phyloP scores from a whole-genome alignment of 2,888 invertebrate species.

The Drosophila subsilvestris region DNA sequence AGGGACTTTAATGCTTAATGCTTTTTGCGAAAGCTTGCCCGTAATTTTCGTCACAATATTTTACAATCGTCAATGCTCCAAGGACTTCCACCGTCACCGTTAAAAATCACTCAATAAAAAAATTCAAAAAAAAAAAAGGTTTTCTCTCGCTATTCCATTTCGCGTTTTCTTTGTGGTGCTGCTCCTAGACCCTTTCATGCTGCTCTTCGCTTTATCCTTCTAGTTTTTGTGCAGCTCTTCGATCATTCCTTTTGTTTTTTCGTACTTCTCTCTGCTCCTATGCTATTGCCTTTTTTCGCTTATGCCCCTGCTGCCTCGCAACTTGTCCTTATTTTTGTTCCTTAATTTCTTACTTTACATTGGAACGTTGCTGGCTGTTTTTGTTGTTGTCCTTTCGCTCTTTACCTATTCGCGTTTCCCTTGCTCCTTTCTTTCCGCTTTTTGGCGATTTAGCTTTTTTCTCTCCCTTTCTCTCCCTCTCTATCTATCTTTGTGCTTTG shows the following conservation, averaged over 20 bases:
- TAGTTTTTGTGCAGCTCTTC: neutral
- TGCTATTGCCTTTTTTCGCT: neutral
- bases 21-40: no score
- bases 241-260: neutral
- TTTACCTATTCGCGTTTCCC: neutral
- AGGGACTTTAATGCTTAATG: no score
- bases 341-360: neutral
- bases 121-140: neutral
- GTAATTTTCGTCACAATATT: slow-evolving; percentile 2
- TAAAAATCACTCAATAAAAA: neutral
- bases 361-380: neutral
- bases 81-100: neutral
- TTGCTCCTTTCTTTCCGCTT: neutral
- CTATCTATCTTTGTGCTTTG: neutral
- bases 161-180: neutral
- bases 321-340: neutral
- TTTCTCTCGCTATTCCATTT: neutral
- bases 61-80: neutral
- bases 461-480: slow-evolving; percentile 1
- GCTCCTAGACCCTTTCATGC: neutral
- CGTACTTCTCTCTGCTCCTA: no score
- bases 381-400: neutral
- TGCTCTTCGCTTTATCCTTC: neutral
- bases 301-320: neutral
- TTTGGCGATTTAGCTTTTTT: neutral